Evolutionary conservation across 1,140 invertebrate species (phyloP).

Genomic region (Tyrophagus putrescentiae): DNA sequence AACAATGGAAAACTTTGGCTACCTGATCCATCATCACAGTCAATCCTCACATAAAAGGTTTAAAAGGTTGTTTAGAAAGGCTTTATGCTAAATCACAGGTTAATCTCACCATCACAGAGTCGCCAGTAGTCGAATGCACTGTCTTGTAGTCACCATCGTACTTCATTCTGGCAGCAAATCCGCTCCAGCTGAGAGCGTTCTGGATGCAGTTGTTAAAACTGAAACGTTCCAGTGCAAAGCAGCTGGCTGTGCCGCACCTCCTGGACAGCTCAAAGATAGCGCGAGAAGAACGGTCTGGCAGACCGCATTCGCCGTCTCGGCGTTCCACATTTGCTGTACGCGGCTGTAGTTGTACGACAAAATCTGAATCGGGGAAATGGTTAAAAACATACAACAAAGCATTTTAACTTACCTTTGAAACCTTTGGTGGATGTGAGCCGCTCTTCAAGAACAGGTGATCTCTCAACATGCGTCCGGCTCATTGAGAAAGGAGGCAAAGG

Average conservation of each 20-base stretch:
- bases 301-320: not conserved
- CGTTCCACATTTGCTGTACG: not conserved
- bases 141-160: not conserved
- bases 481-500: not conserved
- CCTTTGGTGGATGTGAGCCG: not conserved
- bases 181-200: not conserved
- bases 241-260: not conserved
- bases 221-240: slow-evolving; percentile 5
- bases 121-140: not conserved
- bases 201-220: not conserved
- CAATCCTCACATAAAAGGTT: too few species aligned
- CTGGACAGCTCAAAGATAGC: not conserved
- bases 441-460: not conserved
- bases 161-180: not conserved
- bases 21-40: not conserved
- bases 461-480: not conserved
- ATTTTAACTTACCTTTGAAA: not conserved
- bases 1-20: too few species aligned
- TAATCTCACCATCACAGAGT: slow-evolving; percentile 8
- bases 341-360: not conserved
- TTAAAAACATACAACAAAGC: not conserved
- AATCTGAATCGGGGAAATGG: too few species aligned
- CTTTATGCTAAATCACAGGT: too few species aligned
- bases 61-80: too few species aligned
- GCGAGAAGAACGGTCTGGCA: not conserved